Evolutionary conservation across 1,140 invertebrate species (phyloP), one percentile per base, ranked within the genome.

Genomic region (Dendrolimus kikuchii): DNA sequence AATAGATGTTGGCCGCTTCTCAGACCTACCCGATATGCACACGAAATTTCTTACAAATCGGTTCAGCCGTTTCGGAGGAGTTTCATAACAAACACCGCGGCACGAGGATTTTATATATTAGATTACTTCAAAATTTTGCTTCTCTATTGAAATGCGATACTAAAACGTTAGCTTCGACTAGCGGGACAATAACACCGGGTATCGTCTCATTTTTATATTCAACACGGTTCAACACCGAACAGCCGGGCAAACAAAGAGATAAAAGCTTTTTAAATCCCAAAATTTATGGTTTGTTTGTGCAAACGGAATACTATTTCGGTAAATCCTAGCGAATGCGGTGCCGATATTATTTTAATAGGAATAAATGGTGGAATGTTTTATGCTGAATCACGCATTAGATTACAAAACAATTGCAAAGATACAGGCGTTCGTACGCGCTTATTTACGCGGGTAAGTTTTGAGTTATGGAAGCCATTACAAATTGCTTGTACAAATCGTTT

Each of bases 251-350:
- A 81, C 72, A 74, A 70, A 73, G 67, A 77, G 76, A 79, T 81
- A 79, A 81, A 81, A 79, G 73, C 73, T 71, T 79, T 81, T 81
- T 76, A 79, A 81, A 81, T 79, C 78, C 74, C 69, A 67, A 57
- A 73, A 81, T 81, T 79, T 81, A 81, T 76, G 73, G 74, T 75
- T 76, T 81, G 78, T 81, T 81, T 81, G 71, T 64, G 64, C 60
- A 53, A 67, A 64, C 57, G 46, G 64, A 64, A 77, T 71, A 71
- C 59, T 74, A 72, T 77, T 23, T 77, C 63, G 65, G 60, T 53
- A 53, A 66, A 67, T 65, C 59, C 64, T 64, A n/a, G 50, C 41
- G 49, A 38, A 8, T 23, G 2, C 46, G 38, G 6, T 38, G n/a
- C 23, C 6, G 5, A 39, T 50, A 50, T 50, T 50, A 50, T 50